Evolutionary conservation across 2,888 invertebrate genomes (phyloP), one percentile per base, ranked within the genome.

Genomic region (Ischnura elegans): DNA sequence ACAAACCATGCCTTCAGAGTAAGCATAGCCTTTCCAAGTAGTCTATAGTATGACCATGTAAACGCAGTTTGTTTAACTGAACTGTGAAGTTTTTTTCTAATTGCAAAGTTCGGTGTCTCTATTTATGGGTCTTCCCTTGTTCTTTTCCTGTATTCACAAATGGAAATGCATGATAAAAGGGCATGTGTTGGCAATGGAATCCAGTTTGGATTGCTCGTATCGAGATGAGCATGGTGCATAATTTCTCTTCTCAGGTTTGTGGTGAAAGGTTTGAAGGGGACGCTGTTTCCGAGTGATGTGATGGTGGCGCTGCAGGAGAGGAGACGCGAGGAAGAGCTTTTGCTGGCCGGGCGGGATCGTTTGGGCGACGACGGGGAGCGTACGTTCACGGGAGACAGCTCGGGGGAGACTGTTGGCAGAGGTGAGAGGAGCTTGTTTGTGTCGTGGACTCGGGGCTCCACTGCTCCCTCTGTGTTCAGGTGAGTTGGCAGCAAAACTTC

Each of bases 281-380:
- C 98, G 2, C 95, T 97, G 94, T 97, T 97, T 94, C 98, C 98
- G 93, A 98, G 98, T 95, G 97, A 98, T 95, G 97, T 98, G 95
- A 97, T 97, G 90, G 97, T 97, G 95, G 98, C 98, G 29, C 96
- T 98, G 94, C 96, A 97, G 94, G 96, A 97, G 66, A 94, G 95
- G 87, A 94, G 94, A 93, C 94, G 93, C 19, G 47, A 61, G 25
- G 45, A 90, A 43, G 66, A 90, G n/a, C 42, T 61, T 1, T 43
- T 90, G 90, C 36, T 55, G 43, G 4, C 61, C 3, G 42, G 95
- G 95, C 42, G 90, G 43, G 66, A 61, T 16, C 61, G 55, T 25
- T 25, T 90, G 25, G 43, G 42, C 13, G 90, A 90, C 8, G 90
- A 90, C 8, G 66, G 90, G n/a, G 90, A 90, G 61, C 36, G 61